These are phyloP conservation scores for Neodontobutis hainanensis DNA, from an alignment of 2,113 vertebrate species.

Conservation along the genomic window DNA sequence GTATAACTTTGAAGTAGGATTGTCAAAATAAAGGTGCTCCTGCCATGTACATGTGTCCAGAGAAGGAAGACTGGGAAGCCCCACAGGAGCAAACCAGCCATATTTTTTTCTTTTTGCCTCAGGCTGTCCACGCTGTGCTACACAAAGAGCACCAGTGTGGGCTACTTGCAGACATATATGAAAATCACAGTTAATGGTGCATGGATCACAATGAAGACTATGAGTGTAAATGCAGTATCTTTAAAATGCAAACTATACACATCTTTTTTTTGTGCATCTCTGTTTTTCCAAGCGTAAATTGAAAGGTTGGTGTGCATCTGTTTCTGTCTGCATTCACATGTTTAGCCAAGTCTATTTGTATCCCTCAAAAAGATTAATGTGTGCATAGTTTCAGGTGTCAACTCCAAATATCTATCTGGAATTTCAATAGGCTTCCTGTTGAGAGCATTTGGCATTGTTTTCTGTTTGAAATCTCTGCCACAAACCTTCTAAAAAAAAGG, in stretches of 20 bases:
- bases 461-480: constrained; percentile 12
- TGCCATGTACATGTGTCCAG: constrained; percentile 23
- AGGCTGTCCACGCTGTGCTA: constrained; percentile 13
- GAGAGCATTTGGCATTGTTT: constrained; percentile 34
- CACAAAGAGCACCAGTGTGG: not conserved
- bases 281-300: constrained; percentile 4
- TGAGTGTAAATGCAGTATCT: not conserved
- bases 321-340: not conserved
- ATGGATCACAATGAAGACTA: too few relatives aligned
- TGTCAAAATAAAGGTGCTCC: constrained; percentile 43
- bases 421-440: constrained; percentile 45
- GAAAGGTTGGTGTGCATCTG: not conserved
- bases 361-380: constrained; percentile 40
- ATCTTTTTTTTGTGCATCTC: not conserved
- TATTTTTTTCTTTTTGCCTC: constrained; percentile 10
- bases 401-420: constrained; percentile 36
- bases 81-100: constrained; percentile 16
- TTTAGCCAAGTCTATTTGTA: constrained; percentile 27
- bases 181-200: not conserved
- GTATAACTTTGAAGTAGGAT: constrained; percentile 33
- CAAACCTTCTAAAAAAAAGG: not conserved
- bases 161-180: constrained; percentile 1
- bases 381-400: constrained; percentile 43
- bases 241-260: not conserved
- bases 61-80: constrained; percentile 22